These are phyloP conservation scores for Heteromormyrus szaboi DNA, from an alignment of 2,797 vertebrate genomes.

Conservation along the genomic window DNA sequence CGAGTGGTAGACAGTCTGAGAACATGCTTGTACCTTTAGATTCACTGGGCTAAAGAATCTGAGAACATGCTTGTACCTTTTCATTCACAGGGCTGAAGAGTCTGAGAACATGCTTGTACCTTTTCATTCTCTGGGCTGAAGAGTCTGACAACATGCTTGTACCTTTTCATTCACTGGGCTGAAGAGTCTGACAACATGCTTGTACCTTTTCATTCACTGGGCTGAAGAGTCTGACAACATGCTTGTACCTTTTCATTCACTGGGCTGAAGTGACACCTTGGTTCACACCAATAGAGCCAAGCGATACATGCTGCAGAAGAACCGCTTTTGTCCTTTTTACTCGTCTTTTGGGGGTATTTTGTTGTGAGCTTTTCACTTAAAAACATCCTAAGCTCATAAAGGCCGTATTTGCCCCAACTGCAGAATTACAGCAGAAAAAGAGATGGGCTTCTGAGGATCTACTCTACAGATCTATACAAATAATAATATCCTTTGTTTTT, in stretches of 20 bases:
- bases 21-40: not conserved
- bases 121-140: not conserved
- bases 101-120: not conserved
- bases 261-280: not conserved
- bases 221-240: not conserved
- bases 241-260: not conserved
- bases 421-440: not conserved
- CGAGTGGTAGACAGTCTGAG: not conserved
- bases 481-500: not conserved
- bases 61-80: not conserved
- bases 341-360: not conserved
- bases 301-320: not conserved
- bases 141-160: too few species aligned
- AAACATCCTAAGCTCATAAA: not conserved
- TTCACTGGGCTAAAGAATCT: not conserved
- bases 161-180: too few species aligned
- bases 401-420: not conserved
- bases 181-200: not conserved
- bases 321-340: not conserved
- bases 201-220: too few species aligned
- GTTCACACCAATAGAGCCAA: not conserved
- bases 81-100: not conserved
- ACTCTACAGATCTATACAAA: not conserved
- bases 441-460: not conserved
- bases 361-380: not conserved